Conservation (phyloP, 2,888 invertebrate genomes). For the Mechanitis messenoides region DNA sequence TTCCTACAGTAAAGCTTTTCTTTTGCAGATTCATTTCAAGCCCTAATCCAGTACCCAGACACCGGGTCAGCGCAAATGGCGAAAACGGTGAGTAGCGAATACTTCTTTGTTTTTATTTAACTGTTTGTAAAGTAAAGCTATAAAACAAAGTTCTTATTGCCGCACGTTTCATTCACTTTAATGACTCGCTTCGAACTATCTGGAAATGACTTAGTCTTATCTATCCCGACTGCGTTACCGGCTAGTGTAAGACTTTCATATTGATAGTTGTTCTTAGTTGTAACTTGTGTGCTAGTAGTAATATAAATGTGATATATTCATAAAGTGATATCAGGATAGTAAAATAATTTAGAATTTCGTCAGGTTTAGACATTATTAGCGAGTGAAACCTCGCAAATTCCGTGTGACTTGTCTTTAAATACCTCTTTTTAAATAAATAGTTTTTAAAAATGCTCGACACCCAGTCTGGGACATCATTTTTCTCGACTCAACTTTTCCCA, state of each 20-base stretch:
- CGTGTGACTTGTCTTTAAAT: conserved; percentile 17
- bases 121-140: conserved; percentile 62
- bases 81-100: conserved; percentile 86
- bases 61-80: conserved; percentile 97
- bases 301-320: conserved; percentile 22
- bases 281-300: conserved; percentile 17
- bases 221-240: conserved; percentile 30
- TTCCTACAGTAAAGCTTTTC: conserved; percentile 36
- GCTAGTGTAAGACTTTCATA: conserved; percentile 33
- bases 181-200: conserved; percentile 65
- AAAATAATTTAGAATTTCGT: no score
- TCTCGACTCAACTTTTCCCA: conserved; percentile 74
- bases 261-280: conserved; percentile 35
- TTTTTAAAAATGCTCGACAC: conserved; percentile 47
- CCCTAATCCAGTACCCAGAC: conserved; percentile 98
- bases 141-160: conserved; percentile 70
- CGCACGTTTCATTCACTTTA: conserved; percentile 69
- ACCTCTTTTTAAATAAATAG: conserved; percentile 1
- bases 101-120: conserved; percentile 67
- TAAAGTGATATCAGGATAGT: no score
- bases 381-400: conserved; percentile 11
- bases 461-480: conserved; percentile 70
- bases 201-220: conserved; percentile 51
- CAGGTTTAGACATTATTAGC: no score
- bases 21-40: conserved; percentile 95